Evolutionary conservation across 2,797 vertebrate species (phyloP), one percentile per base, ranked within the genome.

Genomic region (Sarcophilus harrisii): DNA sequence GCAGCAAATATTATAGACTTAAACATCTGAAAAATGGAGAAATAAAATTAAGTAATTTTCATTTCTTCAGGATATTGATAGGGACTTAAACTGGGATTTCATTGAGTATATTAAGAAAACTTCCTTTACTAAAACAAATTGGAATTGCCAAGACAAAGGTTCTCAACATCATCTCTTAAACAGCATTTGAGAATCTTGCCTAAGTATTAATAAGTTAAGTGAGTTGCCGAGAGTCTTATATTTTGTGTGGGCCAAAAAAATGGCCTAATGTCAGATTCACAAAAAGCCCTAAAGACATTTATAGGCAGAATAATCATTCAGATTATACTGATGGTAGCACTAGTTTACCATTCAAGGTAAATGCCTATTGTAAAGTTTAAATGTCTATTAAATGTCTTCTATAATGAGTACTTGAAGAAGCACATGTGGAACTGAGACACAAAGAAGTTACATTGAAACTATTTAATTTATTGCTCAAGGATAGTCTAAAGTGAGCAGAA

Each of bases 1-100:
- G 93, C 99, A 57, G 99, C 99, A 98, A 99, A 99, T 98, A 99
- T 98, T 32, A 99, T 98, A 49, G 99, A 99, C 55, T 99, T 99
- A 98, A 99, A 99, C 99, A 99, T 99, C 99, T 99, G 97, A 49
- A 97, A 98, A 57, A 97, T 96, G 98, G 97, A 96, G 12, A 93
- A 55, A 94, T 13, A 94, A 87, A 59, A 29, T 57, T 59, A 90
- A 59, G 13, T 89, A 58, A 18, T 18, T 91, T 59, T 93, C n/a
- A 38, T 28, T 93, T 38, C 21, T 91, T 38, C n/a, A 49, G 32
- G 30, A 89, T 55, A 87, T 4, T 62, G n/a, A 73, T 21, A 73
- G n/a, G 32, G n/a, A 73, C 16, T 73, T 38, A n/a, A 73, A 1
- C 16, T 73, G n/a, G 66, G 16, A 38, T 73, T 73, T 38, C 16